Evolutionary conservation across 2,888 invertebrate genomes (phyloP), one percentile per base, ranked within the genome.

Genomic region (Apeira syringaria): DNA sequence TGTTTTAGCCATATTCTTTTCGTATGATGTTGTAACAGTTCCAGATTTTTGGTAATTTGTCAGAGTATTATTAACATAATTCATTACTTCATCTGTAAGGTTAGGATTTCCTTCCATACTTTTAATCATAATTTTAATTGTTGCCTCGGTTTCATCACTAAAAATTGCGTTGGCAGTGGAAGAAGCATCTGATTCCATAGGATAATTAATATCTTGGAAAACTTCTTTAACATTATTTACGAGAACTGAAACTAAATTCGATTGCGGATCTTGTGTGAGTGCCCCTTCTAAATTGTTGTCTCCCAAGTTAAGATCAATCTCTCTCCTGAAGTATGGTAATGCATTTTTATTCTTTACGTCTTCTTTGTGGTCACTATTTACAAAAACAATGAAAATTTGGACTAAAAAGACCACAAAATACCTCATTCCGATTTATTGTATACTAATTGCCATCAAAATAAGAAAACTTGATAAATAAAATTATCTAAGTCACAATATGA

Each of bases 171-270:
- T 7, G 30, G 18, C 9, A 10, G 13, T 26, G n/a, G n/a, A 17
- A 8, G 10, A 8, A 32, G 6, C 17, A 17, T 13, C 5, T 6
- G 32, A 22, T 32, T 38, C 51, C 30, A 42, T 15, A 25, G 52
- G 47, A 3, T 73, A 66, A 10, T 56, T 44, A 6, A 56, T 17
- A 36, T 70, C 68, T 30, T 59, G 50, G 49, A 79, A 83, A 48
- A 84, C 68, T 64, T 77, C 65, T 64, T 72, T 76, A 2, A 70
- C 64, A 54, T 84, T 81, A 45, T 79, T 54, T 25, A 81, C 67
- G 36, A 84, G 56, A 56, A 80, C 65, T 12, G 74, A 68, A 32
- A 78, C 74, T 40, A 80, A 61, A 58, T 76, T 64, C 51, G 53
- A 54, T 48, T 51, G 54, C 15, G 53, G 26, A 35, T 74, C 68